Evolutionary conservation across 2,113 vertebrate genomes (phyloP).

Genomic region (Cyprinodon variegatus): DNA sequence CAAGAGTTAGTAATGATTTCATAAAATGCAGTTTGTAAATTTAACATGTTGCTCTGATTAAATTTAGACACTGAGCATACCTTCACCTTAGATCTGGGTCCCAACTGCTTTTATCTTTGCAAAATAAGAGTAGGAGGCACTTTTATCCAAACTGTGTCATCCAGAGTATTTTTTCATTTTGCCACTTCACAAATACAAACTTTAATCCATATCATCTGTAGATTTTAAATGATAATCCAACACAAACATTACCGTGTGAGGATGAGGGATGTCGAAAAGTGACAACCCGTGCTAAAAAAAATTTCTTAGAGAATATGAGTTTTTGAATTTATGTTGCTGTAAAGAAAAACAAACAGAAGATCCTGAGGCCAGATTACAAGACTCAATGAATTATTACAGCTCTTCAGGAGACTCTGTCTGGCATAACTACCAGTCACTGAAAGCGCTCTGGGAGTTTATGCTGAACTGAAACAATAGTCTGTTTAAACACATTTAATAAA

Average conservation of each 20-base stretch:
- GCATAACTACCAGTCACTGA: background rate
- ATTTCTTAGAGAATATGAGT: background rate
- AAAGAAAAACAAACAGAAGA: conserved; percentile 4
- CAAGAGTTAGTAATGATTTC: conserved; percentile 11
- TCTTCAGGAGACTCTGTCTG: background rate
- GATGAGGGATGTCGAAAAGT: background rate
- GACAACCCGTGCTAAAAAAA: background rate
- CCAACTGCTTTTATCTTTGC: conserved; percentile 3
- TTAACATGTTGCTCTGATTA: conserved; percentile 15
- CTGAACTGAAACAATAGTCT: background rate
- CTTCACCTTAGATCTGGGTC: conserved; percentile 12
- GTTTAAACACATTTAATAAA: conserved; percentile 15
- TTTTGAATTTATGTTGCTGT: background rate
- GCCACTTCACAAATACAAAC: too few species aligned
- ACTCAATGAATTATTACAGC: conserved; percentile 6
- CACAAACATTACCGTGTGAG: background rate
- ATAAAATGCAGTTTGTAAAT: conserved; percentile 10
- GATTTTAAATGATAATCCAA: background rate
- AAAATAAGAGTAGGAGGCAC: background rate
- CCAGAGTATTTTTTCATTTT: too few species aligned
- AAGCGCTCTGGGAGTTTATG: conserved; percentile 4
- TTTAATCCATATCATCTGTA: too few species aligned
- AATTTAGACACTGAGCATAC: background rate
- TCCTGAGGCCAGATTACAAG: background rate
- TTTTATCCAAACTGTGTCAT: too few species aligned